These are phyloP conservation scores for Orthonevra nobilis DNA, from an alignment of 2,888 invertebrate species.

Conservation along the genomic window DNA sequence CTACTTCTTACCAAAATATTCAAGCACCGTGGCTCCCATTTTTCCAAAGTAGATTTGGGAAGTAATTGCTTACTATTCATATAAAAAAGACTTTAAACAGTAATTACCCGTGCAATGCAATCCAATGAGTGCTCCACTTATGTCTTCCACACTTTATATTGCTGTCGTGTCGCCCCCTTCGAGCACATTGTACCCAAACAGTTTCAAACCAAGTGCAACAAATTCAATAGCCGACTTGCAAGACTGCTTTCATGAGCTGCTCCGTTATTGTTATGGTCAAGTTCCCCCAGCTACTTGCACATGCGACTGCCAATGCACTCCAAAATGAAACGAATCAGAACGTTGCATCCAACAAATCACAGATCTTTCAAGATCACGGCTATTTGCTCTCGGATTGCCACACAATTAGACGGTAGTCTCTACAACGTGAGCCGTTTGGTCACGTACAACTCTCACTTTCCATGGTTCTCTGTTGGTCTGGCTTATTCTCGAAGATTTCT, in stretches of 20 bases:
- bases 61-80: too few species aligned
- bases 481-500: slow-evolving; percentile 50
- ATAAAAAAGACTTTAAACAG: too few species aligned
- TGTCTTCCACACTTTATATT: slow-evolving; percentile 13
- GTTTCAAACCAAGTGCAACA: slow-evolving; percentile 9
- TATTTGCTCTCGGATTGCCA: slow-evolving; percentile 35
- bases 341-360: slow-evolving; percentile 9
- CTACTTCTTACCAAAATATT: too few species aligned
- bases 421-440: background rate
- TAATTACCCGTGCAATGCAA: slow-evolving; percentile 21
- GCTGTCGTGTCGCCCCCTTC: background rate
- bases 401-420: slow-evolving; percentile 21
- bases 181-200: slow-evolving; percentile 7
- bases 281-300: background rate
- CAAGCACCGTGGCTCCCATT: too few species aligned
- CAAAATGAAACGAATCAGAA: slow-evolving; percentile 23
- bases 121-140: slow-evolving; percentile 25
- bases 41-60: too few species aligned
- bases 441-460: slow-evolving; percentile 65
- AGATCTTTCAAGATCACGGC: slow-evolving; percentile 46
- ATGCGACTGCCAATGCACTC: background rate
- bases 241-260: slow-evolving; percentile 35
- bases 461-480: slow-evolving; percentile 28
- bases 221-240: slow-evolving; percentile 23
- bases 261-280: slow-evolving; percentile 31